Percentiles rank a stretch among this genome's conserved stretches.
These are phyloP conservation scores for Pardalotus punctatus DNA, from an alignment of 2,113 vertebrate species.

Conservation along the genomic window DNA sequence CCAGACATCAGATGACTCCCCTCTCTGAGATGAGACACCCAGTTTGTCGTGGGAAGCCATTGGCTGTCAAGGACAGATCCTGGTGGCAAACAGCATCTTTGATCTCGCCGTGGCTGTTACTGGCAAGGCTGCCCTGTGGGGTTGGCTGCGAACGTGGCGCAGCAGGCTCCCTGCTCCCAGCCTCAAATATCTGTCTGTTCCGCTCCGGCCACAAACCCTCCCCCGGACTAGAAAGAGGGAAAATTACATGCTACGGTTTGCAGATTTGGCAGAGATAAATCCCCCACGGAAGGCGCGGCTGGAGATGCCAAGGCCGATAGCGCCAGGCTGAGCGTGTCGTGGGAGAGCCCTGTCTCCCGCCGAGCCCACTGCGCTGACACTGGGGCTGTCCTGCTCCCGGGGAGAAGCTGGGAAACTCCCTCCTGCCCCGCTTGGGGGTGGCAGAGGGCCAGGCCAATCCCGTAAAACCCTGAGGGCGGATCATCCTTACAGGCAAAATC, in stretches of 20 bases:
- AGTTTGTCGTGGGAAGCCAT: not conserved
- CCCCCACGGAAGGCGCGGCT: not conserved
- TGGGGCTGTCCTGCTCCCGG: not conserved
- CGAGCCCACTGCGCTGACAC: not conserved
- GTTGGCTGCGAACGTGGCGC: not conserved
- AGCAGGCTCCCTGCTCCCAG: constrained; percentile 7
- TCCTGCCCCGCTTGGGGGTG: not conserved
- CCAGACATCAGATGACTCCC: not conserved
- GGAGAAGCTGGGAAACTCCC: not conserved
- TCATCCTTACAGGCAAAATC: not conserved
- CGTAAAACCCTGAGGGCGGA: not conserved
- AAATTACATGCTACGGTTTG: constrained; percentile 24
- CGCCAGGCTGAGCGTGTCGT: not conserved
- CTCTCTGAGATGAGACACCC: not conserved
- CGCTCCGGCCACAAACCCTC: not conserved
- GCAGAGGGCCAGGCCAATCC: not conserved
- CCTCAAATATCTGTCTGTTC: constrained; percentile 46
- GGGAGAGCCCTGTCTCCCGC: not conserved
- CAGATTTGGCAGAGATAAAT: constrained; percentile 8
- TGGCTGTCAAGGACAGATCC: not conserved
- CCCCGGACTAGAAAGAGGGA: not conserved
- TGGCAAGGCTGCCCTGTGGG: not conserved
- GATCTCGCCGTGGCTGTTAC: not conserved
- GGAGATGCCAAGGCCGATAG: not conserved
- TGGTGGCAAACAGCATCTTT: not conserved